Conservation (phyloP, 2,113 vertebrate species). For the Clarias batrachus region DNA sequence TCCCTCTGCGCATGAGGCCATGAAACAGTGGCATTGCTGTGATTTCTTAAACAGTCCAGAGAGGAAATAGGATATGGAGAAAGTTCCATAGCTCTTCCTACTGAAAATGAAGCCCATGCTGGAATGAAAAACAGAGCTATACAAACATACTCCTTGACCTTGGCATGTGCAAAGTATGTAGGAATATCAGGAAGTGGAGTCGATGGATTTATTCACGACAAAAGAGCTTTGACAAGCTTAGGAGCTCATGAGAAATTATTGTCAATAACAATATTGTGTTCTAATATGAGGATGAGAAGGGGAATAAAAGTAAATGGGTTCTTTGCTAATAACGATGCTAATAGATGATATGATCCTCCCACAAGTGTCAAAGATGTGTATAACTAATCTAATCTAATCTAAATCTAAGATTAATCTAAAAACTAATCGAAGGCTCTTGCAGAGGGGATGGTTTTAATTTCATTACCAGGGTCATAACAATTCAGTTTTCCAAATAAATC, state of each 20-base stretch:
- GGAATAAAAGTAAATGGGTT: background rate
- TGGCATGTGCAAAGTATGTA: conserved; percentile 26
- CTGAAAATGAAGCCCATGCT: conserved; percentile 39
- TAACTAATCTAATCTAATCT: background rate
- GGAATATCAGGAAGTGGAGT: conserved; percentile 50
- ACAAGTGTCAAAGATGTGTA: background rate
- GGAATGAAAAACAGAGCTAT: conserved; percentile 55
- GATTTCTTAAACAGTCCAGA: conserved; percentile 53
- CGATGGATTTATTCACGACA: conserved; percentile 39
- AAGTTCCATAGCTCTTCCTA: conserved; percentile 57
- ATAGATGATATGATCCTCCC: background rate
- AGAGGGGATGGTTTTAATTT: background rate
- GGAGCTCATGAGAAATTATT: background rate
- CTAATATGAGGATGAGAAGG: background rate
- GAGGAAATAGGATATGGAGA: conserved; percentile 63
- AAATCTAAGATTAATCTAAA: background rate
- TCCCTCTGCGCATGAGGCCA: conserved; percentile 47
- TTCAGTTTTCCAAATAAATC: background rate
- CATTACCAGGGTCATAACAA: background rate
- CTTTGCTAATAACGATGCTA: conserved; percentile 2
- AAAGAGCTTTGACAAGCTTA: conserved; percentile 19
- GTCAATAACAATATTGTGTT: background rate
- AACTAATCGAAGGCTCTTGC: background rate
- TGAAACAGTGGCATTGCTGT: conserved; percentile 29
- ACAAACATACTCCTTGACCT: conserved; percentile 50